phyloP scores from a whole-genome alignment of 2,113 vertebrate genomes.

The Chionomys nivalis region DNA sequence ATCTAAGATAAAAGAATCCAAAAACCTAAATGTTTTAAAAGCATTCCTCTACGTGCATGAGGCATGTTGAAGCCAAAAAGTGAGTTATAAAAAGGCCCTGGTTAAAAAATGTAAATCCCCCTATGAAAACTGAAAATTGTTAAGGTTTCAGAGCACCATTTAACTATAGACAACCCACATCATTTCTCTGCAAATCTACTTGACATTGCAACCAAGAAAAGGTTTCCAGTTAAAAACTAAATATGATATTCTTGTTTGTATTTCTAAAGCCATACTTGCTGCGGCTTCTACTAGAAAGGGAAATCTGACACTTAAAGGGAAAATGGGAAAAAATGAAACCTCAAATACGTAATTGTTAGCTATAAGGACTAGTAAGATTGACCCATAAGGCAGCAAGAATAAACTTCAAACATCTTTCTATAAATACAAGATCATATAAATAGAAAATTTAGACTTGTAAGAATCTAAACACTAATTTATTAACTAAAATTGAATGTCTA shows the following conservation, averaged over 20 bases:
- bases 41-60: background rate
- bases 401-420: conserved; percentile 21
- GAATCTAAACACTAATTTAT: background rate
- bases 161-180: conserved; percentile 57
- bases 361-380: background rate
- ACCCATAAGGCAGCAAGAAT: conserved; percentile 18
- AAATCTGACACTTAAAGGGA: conserved; percentile 49
- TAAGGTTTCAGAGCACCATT: conserved; percentile 54
- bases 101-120: background rate
- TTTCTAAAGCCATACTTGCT: conserved; percentile 21
- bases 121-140: conserved; percentile 17
- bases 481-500: conserved; percentile 43
- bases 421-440: conserved; percentile 39
- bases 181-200: background rate
- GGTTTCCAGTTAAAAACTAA: background rate
- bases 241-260: background rate
- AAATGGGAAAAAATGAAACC: conserved; percentile 29
- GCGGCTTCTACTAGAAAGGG: background rate
- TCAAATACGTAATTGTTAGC: conserved; percentile 14
- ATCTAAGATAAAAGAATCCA: conserved; percentile 7
- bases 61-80: background rate
- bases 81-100: background rate
- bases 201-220: conserved; percentile 8
- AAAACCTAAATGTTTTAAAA: background rate
- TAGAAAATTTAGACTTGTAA: conserved; percentile 39